Evolutionary conservation across 2,113 vertebrate species (phyloP).

Genomic region (Oncorhynchus keta): DNA sequence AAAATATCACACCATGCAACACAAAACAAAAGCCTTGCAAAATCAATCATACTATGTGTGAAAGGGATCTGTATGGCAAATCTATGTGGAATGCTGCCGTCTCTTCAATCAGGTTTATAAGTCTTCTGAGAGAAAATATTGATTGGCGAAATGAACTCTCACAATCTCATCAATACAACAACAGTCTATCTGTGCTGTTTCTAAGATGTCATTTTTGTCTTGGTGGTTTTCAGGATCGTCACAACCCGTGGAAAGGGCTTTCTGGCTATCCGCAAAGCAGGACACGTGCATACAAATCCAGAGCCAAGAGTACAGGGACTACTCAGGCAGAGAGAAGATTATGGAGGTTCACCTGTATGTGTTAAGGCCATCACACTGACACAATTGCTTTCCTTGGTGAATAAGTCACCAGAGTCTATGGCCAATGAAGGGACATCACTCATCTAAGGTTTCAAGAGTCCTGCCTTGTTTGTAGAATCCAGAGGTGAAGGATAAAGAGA

Average conservation of each 20-base stretch:
- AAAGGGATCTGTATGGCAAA: not conserved
- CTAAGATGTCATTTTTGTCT: not conserved
- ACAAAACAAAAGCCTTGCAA: not conserved
- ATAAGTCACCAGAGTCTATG: no score
- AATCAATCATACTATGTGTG: not conserved
- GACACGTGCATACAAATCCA: conserved; percentile 78
- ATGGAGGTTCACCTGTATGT: conserved; percentile 81
- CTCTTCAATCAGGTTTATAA: not conserved
- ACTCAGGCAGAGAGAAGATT: conserved; percentile 76
- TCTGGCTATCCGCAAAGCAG: conserved; percentile 82
- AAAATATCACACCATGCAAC: no score
- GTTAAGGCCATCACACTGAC: conserved; percentile 47
- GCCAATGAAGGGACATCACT: no score
- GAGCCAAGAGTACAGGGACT: conserved; percentile 76
- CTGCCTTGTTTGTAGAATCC: not conserved
- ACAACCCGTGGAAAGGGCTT: conserved; percentile 77
- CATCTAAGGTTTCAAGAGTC: not conserved
- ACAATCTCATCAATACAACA: not conserved
- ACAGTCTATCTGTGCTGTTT: not conserved
- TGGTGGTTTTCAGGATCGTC: conserved; percentile 69
- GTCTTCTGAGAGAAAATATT: not conserved
- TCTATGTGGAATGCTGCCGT: not conserved
- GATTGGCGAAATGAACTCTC: not conserved
- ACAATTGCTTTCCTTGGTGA: no score
- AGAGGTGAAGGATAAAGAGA: not conserved